Evolutionary conservation across 2,113 vertebrate species (phyloP).

Genomic region (Brachypodius melanocephalos): DNA sequence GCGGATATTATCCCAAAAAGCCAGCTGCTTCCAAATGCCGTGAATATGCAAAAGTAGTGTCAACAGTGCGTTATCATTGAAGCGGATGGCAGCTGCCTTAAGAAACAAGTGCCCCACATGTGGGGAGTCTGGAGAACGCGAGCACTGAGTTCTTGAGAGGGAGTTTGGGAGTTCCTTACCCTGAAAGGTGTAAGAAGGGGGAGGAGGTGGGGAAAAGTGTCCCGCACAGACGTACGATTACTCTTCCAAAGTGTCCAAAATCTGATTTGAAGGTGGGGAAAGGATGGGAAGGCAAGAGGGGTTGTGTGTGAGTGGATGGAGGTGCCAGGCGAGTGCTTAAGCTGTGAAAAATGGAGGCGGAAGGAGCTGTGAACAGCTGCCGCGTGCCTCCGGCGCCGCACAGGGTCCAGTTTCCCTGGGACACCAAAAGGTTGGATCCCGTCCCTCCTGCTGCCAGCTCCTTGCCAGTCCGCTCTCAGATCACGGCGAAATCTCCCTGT

Average conservation of each 20-base stretch:
- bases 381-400: neutral
- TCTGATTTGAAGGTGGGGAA: neutral
- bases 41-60: neutral
- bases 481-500: fast-evolving
- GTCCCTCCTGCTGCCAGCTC: neutral
- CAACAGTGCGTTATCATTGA: fast-evolving
- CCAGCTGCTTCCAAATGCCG: too few relatives aligned
- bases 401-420: neutral
- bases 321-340: neutral
- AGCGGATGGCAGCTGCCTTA: fast-evolving
- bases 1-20: neutral
- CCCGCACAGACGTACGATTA: fast-evolving
- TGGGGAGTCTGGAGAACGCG: fast-evolving
- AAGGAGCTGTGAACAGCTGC: constrained; percentile 36
- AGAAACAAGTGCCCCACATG: neutral
- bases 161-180: neutral
- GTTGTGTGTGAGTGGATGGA: neutral
- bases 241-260: neutral
- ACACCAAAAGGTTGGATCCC: neutral
- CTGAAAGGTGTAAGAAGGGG: neutral
- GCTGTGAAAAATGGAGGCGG: constrained; percentile 43
- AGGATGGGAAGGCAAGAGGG: neutral
- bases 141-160: neutral
- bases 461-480: fast-evolving
- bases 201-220: neutral